Evolutionary conservation across 1,140 invertebrate species (phyloP), one percentile per base, ranked within the genome.

Genomic region (Lethrus apterus): DNA sequence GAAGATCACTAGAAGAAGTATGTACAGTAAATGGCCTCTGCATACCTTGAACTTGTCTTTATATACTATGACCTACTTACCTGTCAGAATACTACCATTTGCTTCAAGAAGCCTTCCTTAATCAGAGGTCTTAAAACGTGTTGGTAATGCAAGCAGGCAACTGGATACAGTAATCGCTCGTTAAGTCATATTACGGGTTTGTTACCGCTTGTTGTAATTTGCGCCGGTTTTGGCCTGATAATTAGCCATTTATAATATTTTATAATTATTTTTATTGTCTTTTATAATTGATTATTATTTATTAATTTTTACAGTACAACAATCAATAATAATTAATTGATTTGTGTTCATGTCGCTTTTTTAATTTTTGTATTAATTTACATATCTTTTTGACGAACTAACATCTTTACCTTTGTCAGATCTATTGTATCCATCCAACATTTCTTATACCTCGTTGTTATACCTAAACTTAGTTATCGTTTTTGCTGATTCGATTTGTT

Each of bases 11-110:
- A 53, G 33, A 21, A 36, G 34, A 49, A 42, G 41, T 49, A 35
- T 53, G 51, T 32, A 59, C 53, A 26, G 55, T 54, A 54, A 65
- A 59, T 63, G 57, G 33, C 50, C 46, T 59, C 57, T 59, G 54
- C 60, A 69, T 71, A 69, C 70, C 70, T 72, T 72, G 70, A 72
- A 72, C 70, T 71, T 72, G 66, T 54, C 59, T 67, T 68, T 72
- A 69, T 71, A 72, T 72, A 72, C 61, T 36, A 54, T 72, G 70
- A 72, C 70, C 70, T 65, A 72, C 70, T 71, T 72, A 63, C 57
- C 55, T 60, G 54, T 51, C 32, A 41, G 32, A 43, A 31, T 33
- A 13, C 38, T 34, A 32, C 31, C 26, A 44, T 20, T 21, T 44
- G 29, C 29, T 33, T 32, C 23, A 44, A 32, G 30, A 20, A 33